phyloP scores from a whole-genome alignment of 2,113 vertebrate species.

The Desmodus rotundus region DNA sequence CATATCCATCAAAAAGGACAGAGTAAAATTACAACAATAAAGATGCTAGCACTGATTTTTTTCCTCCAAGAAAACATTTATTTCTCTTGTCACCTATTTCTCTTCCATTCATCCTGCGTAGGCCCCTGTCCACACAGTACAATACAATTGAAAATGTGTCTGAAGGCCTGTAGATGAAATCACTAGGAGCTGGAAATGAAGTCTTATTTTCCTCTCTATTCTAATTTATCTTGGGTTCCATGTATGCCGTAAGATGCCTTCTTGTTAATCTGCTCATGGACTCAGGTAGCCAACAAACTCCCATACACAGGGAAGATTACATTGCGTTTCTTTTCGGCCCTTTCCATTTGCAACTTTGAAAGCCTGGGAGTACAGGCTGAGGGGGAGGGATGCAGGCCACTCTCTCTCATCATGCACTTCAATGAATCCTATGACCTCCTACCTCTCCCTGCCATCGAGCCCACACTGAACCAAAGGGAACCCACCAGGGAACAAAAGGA shows the following conservation, averaged over 20 bases:
- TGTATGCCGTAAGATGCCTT: background rate
- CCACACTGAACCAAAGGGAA: slow-evolving; percentile 10
- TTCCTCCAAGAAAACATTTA: slow-evolving; percentile 50
- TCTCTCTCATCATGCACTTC: background rate
- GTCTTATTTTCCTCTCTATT: background rate
- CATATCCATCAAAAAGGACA: slow-evolving; percentile 61
- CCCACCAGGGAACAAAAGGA: background rate
- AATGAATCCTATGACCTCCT: background rate
- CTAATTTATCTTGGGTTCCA: background rate
- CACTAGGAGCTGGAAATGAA: background rate
- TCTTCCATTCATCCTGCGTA: background rate
- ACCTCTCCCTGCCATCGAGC: background rate
- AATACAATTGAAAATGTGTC: background rate
- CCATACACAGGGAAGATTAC: background rate
- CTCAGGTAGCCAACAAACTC: background rate
- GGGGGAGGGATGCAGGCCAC: background rate
- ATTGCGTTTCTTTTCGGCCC: background rate
- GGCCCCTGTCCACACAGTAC: background rate
- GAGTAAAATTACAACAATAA: slow-evolving; percentile 49
- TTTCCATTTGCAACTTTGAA: slow-evolving; percentile 28
- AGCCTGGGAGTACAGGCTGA: background rate
- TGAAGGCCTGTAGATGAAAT: background rate
- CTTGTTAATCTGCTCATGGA: background rate
- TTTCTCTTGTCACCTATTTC: slow-evolving; percentile 47
- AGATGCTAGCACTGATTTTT: slow-evolving; percentile 16